Conservation (phyloP, 30 jellyfish, hydroid and myxozoan genomes). For the Phacellophora camtschatica region DNA sequence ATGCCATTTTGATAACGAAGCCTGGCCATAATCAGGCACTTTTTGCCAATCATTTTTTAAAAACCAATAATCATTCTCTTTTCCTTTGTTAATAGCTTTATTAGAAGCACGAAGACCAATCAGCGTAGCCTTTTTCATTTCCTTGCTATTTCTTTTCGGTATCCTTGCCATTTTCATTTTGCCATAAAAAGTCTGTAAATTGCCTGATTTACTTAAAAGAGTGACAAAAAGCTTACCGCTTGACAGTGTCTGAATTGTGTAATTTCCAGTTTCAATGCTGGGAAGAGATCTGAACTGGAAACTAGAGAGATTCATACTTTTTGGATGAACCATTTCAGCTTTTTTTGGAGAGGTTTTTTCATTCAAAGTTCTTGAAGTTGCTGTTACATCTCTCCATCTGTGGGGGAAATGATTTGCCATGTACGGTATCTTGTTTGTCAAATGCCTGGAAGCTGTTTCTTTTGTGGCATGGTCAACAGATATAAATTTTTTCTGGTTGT, state of each 20-base stretch:
- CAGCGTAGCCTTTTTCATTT: not conserved
- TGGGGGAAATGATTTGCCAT: too few species aligned
- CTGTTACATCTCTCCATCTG: not conserved
- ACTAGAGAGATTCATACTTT: not conserved
- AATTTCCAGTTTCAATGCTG: slow-evolving; percentile 44
- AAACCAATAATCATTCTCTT: too few species aligned
- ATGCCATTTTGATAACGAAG: too few species aligned
- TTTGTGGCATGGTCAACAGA: too few species aligned
- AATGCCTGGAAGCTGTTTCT: too few species aligned
- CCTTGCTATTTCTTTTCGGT: not conserved
- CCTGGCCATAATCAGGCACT: too few species aligned
- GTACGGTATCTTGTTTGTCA: too few species aligned
- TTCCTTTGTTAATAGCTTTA: too few species aligned
- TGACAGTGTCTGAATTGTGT: slow-evolving; percentile 24
- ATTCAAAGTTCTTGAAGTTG: not conserved
- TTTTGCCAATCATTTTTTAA: too few species aligned
- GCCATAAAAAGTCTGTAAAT: slow-evolving; percentile 47
- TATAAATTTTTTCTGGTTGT: too few species aligned
- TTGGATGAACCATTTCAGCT: not conserved
- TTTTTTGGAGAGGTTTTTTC: not conserved
- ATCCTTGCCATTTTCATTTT: not conserved
- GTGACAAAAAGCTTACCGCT: slow-evolving; percentile 26
- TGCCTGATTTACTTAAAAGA: slow-evolving; percentile 41
- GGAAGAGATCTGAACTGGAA: slow-evolving; percentile 31
- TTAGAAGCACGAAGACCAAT: too few species aligned